Evolutionary conservation across 1,140 invertebrate genomes (phyloP).

Genomic region (Schlechtendalia chinensis): DNA sequence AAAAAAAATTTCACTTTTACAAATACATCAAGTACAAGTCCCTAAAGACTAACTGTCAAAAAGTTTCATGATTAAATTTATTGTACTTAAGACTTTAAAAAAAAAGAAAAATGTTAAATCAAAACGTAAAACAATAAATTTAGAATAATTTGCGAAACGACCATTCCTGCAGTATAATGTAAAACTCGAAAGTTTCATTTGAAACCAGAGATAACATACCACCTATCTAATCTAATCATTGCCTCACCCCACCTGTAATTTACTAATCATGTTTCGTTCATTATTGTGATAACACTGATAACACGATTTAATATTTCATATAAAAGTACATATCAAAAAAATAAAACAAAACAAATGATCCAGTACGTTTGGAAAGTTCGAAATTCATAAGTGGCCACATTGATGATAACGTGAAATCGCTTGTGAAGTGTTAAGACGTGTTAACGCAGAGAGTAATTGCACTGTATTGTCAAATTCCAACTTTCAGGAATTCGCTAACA

Average conservation of each 20-base stretch:
- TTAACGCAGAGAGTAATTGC: conserved; percentile 5
- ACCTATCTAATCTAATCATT: neutral
- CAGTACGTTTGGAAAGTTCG: conserved; percentile 2
- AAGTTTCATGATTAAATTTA: neutral
- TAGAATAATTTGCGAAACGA: too few species aligned
- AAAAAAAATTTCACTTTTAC: neutral
- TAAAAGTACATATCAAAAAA: neutral
- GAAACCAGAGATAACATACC: conserved; percentile 28
- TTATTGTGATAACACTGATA: conserved; percentile 3
- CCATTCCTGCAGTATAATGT: neutral
- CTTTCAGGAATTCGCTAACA: neutral
- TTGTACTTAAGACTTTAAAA: neutral
- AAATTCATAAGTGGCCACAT: conserved; percentile 29
- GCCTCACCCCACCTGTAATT: neutral
- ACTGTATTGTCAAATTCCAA: neutral
- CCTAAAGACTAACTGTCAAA: neutral
- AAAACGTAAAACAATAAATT: too few species aligned
- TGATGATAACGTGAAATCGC: neutral
- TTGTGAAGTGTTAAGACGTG: conserved; percentile 2
- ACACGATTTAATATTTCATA: conserved; percentile 9
- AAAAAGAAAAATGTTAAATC: neutral
- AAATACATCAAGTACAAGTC: neutral
- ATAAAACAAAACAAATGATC: neutral
- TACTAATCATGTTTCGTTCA: neutral
- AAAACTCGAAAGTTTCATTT: neutral